Evolutionary conservation across 2,888 invertebrate genomes (phyloP), one percentile per base, ranked within the genome.

Genomic region (Diadegma fenestrale): DNA sequence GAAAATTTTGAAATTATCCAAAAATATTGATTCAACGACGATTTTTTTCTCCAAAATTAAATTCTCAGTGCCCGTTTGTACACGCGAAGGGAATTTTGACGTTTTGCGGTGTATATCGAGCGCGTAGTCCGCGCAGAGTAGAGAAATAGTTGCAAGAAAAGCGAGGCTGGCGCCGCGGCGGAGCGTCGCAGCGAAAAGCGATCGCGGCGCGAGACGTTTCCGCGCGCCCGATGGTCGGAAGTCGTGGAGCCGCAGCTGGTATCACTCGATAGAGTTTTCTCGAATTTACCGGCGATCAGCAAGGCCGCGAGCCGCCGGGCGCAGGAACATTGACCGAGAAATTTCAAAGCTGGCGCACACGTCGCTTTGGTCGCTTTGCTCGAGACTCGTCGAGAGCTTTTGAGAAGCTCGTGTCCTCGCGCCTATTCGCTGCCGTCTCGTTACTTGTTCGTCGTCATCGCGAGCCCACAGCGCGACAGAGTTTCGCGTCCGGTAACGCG

Each of bases 101-200:
- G n/a, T 14, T 45, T 26, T 19, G 17, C 26, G 19, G 19, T 5
- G n/a, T n/a, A 43, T 30, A 6, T 61, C 37, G 45, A 51, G 19
- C 0, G 30, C 30, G 33, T 14, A 68, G 14, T 17, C 30, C 14
- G n/a, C n/a, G 19, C 30, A 37, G 10, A 22, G 19, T 41, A 26
- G 33, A 33, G 75, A 68, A 33, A 63, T 26, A 8, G 26, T 26
- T 33, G 33, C n/a, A n/a, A n/a, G 51, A 1, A 66, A 82, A 43
- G n/a, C 80, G 85, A 82, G 76, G 80, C 82, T 85, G 85, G 85
- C 85, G 85, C 85, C 82, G 85, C 85, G 80, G 51, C 68, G 7
- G 69, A 43, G 30, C 37, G 79, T 71, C 37, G 85, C 17, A 19
- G 33, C 73, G 30, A 45, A 12, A 69, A 75, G 33, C n/a, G n/a